A percentile compares a stretch with the other conserved stretches of the same genome.
These are phyloP conservation scores for Agelaius phoeniceus DNA, from an alignment of 2,113 vertebrate genomes.

Conservation along the genomic window DNA sequence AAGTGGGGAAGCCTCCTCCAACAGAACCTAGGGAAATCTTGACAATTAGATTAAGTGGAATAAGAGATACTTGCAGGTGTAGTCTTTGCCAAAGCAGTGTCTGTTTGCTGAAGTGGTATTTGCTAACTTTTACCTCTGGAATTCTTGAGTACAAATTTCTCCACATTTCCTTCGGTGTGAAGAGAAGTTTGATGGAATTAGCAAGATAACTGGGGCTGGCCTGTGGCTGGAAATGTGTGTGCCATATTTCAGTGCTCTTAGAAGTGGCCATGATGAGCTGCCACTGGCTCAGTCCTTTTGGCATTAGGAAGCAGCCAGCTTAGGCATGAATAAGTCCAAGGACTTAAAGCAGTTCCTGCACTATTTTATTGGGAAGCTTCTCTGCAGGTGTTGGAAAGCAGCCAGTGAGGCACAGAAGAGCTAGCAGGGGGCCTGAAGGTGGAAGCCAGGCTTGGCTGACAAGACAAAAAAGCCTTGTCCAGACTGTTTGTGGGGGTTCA, in stretches of 20 bases:
- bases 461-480: background rate
- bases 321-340: background rate
- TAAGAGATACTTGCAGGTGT: background rate
- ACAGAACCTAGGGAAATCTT: background rate
- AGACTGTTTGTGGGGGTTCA: background rate
- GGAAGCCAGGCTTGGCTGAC: background rate
- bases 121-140: background rate
- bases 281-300: background rate
- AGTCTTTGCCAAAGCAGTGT: background rate
- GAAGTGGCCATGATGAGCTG: background rate
- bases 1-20: background rate
- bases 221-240: background rate
- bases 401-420: background rate
- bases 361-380: background rate
- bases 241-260: background rate
- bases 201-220: background rate
- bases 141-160: background rate
- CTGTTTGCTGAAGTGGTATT: background rate
- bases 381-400: background rate
- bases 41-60: background rate
- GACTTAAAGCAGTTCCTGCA: background rate
- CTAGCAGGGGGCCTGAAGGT: background rate
- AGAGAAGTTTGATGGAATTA: background rate
- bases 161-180: background rate
- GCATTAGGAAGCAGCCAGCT: background rate